These are phyloP conservation scores for Esox masquinongy DNA, from an alignment of 2,797 vertebrate genomes.

Conservation along the genomic window DNA sequence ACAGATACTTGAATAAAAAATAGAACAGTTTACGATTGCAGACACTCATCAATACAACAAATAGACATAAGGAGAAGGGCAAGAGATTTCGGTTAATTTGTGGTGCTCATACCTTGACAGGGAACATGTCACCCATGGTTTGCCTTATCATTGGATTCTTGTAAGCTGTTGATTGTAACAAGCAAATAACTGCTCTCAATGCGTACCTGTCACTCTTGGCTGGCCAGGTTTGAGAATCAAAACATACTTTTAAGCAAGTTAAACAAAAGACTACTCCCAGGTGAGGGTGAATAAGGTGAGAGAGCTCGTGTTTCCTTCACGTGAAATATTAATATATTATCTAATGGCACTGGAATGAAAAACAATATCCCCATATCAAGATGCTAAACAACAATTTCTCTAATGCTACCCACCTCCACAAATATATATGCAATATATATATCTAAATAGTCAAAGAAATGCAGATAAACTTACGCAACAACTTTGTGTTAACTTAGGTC, in stretches of 20 bases:
- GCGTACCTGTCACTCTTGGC: slow-evolving; percentile 11
- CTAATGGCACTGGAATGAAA: slow-evolving; percentile 53
- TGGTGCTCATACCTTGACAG: slow-evolving; percentile 24
- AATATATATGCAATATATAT: slow-evolving; percentile 55
- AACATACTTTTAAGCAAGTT: slow-evolving; percentile 1
- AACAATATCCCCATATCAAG: slow-evolving; percentile 59
- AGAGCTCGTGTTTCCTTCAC: slow-evolving; percentile 33
- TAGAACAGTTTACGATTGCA: slow-evolving; percentile 69
- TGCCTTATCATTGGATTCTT: slow-evolving; percentile 24
- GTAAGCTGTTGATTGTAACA: slow-evolving; percentile 44
- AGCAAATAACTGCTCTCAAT: slow-evolving; percentile 33
- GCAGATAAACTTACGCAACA: slow-evolving; percentile 70
- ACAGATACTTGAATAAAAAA: slow-evolving; percentile 62
- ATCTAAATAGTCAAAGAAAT: slow-evolving; percentile 67
- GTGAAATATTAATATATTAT: slow-evolving; percentile 39
- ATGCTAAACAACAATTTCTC: slow-evolving; percentile 65
- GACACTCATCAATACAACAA: slow-evolving; percentile 73
- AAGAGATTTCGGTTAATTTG: slow-evolving; percentile 19
- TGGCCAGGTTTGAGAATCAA: slow-evolving; percentile 13
- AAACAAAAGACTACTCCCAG: background rate
- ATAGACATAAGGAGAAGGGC: slow-evolving; percentile 60
- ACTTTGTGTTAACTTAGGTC: slow-evolving; percentile 51
- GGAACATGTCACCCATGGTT: slow-evolving; percentile 24
- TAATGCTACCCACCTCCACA: slow-evolving; percentile 75
- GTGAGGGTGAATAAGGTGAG: slow-evolving; percentile 8